Base-by-base conservation (phyloP, 2,113 vertebrate genomes). In the Pteronura brasiliensis region DNA sequence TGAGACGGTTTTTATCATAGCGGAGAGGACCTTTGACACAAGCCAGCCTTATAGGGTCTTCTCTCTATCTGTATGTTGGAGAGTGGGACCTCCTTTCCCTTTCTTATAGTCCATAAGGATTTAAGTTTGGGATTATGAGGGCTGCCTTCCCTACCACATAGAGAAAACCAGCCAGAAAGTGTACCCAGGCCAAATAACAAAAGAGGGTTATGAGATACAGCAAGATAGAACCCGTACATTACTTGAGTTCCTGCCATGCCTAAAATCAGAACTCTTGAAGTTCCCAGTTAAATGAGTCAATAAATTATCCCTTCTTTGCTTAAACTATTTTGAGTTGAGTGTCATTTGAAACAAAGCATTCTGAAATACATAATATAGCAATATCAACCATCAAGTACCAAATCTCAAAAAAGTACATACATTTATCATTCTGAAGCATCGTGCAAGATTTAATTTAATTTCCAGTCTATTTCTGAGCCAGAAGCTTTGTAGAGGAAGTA, bases 361-460 rank as follows among this genome's bases (percentile, higher is more conserved):
- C 93, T 92, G 71, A 94, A 95, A 93, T 49, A 65, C 34, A 20
- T 65, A 85, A 71, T 20, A 81, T 8, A 15, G 44, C 86, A 96
- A 4, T 20, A 82, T 42, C 31, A 76, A 44, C 39, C 63, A 44
- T 17, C 88, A 55, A 82, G 52, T 63, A 88, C 44, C 72, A 74
- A 87, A 88, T 20, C 77, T 29, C 14, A 39, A 67, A 44, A 44
- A 27, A 39, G 87, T 29, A 29, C 5, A 93, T n/a, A 47, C 4
- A 17, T 44, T 90, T 76, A 17, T 61, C 44, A 27, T 91, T 69
- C 71, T 52, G 29, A 47, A 85, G 14, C 65, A 29, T 44, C 27
- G 36, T 44, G 77, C 17, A 81, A n/a, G 49, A 86, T 69, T 74
- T 88, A 76, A 80, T 92, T 95, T 89, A 44, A 94, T 88, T 88